Evolutionary conservation across 2,797 vertebrate species (phyloP), one percentile per base, ranked within the genome.

Genomic region (Manis javanica): DNA sequence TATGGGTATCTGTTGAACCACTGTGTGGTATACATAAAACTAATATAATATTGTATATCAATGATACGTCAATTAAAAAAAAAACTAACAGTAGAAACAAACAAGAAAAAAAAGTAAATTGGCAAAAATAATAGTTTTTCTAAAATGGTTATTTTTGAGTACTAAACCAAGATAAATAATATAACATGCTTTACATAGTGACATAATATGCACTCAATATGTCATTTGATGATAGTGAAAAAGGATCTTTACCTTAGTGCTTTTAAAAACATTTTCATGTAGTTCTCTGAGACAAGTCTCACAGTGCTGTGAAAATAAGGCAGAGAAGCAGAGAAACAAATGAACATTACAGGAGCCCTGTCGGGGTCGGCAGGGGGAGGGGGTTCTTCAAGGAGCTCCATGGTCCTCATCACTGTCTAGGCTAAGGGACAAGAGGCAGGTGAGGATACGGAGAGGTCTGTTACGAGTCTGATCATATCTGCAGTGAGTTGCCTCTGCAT

Each of bases 141-240:
- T 84, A 63, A 94, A 84, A 64, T 66, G 39, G 1, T 79, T 18
- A 90, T 72, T 98, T 46, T 81, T 79, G n/a, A 86, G 8, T 66
- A 77, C 61, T 55, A 95, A 88, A 42, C 39, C 21, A 72, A 92
- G 9, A 51, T 9, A 78, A 87, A 84, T 78, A 71, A 39, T 21
- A 13, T 61, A 42, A 94, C 77, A 34, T n/a, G n/a, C 18, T 96
- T 88, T 83, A 26, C 29, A 23, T 21, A 85, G 34, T n/a, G 16
- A 66, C 42, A 68, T 69, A 93, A 74, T 53, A 55, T n/a, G 2
- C 0, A 51, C 23, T 90, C 63, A 37, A 1, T 46, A n/a, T 39
- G 5, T 82, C 83, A 53, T 39, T 61, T 81, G 21, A 31, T 84
- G n/a, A 39, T 46, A 16, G 16, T 23, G 19, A 63, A 46, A 64